A percentile compares a stretch with the other conserved stretches of the same genome.
Evolutionary conservation across 1,140 invertebrate species (phyloP).

Genomic region (Caerostris darwini): DNA sequence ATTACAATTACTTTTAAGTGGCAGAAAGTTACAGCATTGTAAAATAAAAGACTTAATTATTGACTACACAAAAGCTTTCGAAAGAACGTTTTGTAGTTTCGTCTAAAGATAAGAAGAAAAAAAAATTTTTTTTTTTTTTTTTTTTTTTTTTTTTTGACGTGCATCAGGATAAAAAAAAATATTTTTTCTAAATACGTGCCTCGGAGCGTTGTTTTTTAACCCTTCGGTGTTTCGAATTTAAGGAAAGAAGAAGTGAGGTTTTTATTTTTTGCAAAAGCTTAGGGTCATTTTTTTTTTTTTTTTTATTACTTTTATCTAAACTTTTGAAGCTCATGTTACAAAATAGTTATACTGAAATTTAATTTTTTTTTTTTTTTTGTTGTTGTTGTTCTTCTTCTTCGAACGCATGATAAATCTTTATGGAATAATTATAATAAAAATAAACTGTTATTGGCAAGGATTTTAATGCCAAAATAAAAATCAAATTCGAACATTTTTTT

Average conservation of each 20-base stretch:
- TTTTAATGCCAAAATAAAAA: no score
- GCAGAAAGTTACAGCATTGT: neutral
- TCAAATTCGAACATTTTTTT: no score
- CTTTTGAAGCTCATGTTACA: neutral
- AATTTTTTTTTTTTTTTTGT: no score
- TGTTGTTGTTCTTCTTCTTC: no score
- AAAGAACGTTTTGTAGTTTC: neutral
- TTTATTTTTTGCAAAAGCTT: no score
- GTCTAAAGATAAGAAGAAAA: neutral
- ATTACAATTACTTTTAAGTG: neutral
- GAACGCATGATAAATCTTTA: no score
- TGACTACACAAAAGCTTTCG: neutral
- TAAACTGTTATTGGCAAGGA: no score
- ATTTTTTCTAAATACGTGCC: neutral
- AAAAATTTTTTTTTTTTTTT: neutral
- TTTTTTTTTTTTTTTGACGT: neutral
- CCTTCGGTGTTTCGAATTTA: neutral
- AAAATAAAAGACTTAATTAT: slow-evolving; percentile 3
- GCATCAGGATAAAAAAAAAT: neutral
- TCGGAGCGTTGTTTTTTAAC: neutral
- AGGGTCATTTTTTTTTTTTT: neutral
- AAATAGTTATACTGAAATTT: no score
- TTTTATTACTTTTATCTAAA: neutral
- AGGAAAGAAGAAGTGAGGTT: neutral
- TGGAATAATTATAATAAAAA: no score